These are phyloP conservation scores for Sinonovacula constricta DNA, from an alignment of 1,140 invertebrate species.

Conservation along the genomic window DNA sequence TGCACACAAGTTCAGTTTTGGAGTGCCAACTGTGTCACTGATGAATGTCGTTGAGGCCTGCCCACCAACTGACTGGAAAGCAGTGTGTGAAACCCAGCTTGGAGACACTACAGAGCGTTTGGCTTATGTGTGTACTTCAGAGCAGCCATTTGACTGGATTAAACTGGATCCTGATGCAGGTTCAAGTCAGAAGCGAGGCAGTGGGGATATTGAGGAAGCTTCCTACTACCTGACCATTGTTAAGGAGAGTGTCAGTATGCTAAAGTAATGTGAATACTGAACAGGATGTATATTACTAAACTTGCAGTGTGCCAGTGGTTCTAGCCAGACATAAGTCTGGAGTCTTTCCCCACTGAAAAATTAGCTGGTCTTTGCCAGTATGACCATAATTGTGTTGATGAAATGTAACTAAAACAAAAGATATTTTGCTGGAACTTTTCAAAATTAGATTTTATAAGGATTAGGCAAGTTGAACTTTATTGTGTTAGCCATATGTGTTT, in stretches of 20 bases:
- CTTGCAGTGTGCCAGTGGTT: background rate
- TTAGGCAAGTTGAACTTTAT: no score
- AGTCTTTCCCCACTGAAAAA: background rate
- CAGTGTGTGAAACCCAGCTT: conserved; percentile 35
- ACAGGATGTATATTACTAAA: background rate
- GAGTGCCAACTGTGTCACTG: conserved; percentile 57
- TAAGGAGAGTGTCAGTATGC: conserved; percentile 36
- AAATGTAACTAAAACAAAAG: no score
- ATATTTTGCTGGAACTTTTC: no score
- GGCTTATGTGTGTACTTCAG: conserved; percentile 49
- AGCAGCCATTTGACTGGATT: conserved; percentile 58
- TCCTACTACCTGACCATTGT: conserved; percentile 37
- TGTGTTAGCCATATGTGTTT: no score
- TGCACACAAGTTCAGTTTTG: conserved; percentile 60
- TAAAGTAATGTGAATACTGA: background rate
- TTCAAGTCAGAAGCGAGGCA: background rate
- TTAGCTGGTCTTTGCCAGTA: no score
- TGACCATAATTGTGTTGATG: no score
- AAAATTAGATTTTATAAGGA: no score
- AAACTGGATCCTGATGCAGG: background rate
- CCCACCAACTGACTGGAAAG: conserved; percentile 59
- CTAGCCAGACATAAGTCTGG: no score
- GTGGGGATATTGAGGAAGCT: conserved; percentile 16
- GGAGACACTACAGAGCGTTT: conserved; percentile 47
- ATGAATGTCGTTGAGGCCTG: conserved; percentile 51